These are phyloP conservation scores for Zygaena filipendulae DNA, from an alignment of 2,888 invertebrate genomes.

Conservation along the genomic window DNA sequence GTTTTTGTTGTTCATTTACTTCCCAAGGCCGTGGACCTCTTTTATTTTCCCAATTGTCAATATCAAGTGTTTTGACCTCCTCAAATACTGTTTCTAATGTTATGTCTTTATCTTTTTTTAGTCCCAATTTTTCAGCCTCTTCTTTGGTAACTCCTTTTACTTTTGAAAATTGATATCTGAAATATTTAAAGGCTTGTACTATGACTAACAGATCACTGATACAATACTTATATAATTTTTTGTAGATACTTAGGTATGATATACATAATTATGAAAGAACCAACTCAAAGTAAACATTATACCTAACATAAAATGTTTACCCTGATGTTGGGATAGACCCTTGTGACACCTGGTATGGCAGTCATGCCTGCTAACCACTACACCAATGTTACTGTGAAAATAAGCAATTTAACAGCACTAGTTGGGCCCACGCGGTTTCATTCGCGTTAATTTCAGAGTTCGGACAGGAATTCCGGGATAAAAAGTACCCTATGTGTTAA, in stretches of 20 bases:
- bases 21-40: slow-evolving; percentile 92
- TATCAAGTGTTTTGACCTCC: slow-evolving; percentile 76
- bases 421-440: too few relatives aligned
- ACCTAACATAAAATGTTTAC: too few relatives aligned
- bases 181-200: slow-evolving; percentile 16
- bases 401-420: too few relatives aligned
- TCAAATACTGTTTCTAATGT: slow-evolving; percentile 81
- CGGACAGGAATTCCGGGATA: too few relatives aligned
- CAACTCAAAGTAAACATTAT: too few relatives aligned
- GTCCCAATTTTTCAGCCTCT: slow-evolving; percentile 74
- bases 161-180: slow-evolving; percentile 70
- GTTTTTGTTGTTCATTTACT: slow-evolving; percentile 31
- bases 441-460: too few relatives aligned
- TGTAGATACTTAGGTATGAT: slow-evolving; percentile 5
- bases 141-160: slow-evolving; percentile 69
- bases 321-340: too few relatives aligned
- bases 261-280: slow-evolving; percentile 6
- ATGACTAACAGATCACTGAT: too few relatives aligned
- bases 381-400: too few relatives aligned
- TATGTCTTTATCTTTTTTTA: slow-evolving; percentile 74
- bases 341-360: too few relatives aligned
- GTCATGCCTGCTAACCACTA: too few relatives aligned
- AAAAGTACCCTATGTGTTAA: too few relatives aligned
- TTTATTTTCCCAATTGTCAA: slow-evolving; percentile 87
- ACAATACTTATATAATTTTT: slow-evolving; percentile 6